Evolutionary conservation across 2,113 vertebrate species (phyloP).

Genomic region (Rutilus rutilus): DNA sequence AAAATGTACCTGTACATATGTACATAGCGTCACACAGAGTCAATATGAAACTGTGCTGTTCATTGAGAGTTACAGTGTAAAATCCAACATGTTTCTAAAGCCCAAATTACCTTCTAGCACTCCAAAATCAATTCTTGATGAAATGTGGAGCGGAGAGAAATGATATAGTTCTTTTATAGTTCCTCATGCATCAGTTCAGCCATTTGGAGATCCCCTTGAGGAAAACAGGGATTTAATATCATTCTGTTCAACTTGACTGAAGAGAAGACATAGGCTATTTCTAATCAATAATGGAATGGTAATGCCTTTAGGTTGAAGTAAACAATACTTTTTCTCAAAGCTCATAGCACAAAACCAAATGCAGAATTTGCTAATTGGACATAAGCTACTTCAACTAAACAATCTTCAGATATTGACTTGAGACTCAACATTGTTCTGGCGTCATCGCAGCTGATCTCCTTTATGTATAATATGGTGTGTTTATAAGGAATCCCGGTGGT

Average conservation of each 20-base stretch:
- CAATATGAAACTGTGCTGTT: slow-evolving; percentile 60
- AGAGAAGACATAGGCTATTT: slow-evolving; percentile 56
- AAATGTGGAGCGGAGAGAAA: slow-evolving; percentile 50
- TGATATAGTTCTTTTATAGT: slow-evolving; percentile 48
- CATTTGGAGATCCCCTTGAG: slow-evolving; percentile 58
- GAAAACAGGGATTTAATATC: slow-evolving; percentile 55
- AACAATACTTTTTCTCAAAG: slow-evolving; percentile 49
- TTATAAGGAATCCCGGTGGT: background rate
- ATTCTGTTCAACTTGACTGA: slow-evolving; percentile 63
- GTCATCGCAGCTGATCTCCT: background rate
- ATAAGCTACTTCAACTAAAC: slow-evolving; percentile 11
- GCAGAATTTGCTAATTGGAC: slow-evolving; percentile 23
- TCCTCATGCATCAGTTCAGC: slow-evolving; percentile 45
- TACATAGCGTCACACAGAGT: slow-evolving; percentile 66
- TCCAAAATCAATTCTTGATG: slow-evolving; percentile 49
- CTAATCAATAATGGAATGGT: slow-evolving; percentile 63
- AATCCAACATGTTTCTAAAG: slow-evolving; percentile 43
- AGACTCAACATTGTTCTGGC: background rate
- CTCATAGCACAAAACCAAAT: slow-evolving; percentile 47
- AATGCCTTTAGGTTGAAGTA: slow-evolving; percentile 43
- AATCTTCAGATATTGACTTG: background rate
- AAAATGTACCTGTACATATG: slow-evolving; percentile 64
- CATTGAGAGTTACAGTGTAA: slow-evolving; percentile 60
- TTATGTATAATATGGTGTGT: slow-evolving; percentile 7
- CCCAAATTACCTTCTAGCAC: slow-evolving; percentile 50